phyloP scores from a whole-genome alignment of 2,888 invertebrate genomes.

The Polietes domitor region DNA sequence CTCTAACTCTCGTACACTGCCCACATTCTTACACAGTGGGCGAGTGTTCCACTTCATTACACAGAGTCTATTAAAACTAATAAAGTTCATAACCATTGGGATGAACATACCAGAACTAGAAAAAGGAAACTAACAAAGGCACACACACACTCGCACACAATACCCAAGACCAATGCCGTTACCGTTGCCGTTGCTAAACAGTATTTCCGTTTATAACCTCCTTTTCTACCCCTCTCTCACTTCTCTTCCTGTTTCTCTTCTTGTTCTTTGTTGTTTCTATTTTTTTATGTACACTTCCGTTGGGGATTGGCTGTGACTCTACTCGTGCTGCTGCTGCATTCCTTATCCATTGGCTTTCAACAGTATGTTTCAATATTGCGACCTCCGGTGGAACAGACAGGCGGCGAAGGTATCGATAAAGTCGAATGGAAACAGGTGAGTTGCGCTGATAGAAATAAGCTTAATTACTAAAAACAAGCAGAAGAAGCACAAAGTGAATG shows the following conservation, averaged over 20 bases:
- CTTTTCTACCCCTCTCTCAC: neutral
- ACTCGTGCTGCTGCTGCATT: neutral
- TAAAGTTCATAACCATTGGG: constrained; percentile 35
- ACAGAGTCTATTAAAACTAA: constrained; percentile 33
- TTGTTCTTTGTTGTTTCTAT: neutral
- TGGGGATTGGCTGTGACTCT: neutral
- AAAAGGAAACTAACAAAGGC: neutral
- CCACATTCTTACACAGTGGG: neutral
- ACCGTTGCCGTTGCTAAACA: neutral
- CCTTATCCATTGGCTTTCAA: neutral
- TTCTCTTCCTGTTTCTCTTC: neutral
- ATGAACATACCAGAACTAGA: neutral
- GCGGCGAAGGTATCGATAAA: constrained; percentile 88
- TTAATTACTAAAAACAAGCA: constrained; percentile 6
- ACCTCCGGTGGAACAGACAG: constrained; percentile 88
- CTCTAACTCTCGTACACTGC: neutral
- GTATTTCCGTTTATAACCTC: neutral
- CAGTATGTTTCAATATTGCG: constrained; percentile 93
- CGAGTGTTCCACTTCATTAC: constrained; percentile 33
- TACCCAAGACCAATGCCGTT: neutral
- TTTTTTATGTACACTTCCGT: constrained; percentile 25
- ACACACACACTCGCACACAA: neutral
- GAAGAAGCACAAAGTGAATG: neutral
- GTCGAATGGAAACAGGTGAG: constrained; percentile 95
- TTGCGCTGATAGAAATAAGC: constrained; percentile 26